Base-by-base conservation (phyloP, 1,140 invertebrate genomes). In the Procambarus clarkii region DNA sequence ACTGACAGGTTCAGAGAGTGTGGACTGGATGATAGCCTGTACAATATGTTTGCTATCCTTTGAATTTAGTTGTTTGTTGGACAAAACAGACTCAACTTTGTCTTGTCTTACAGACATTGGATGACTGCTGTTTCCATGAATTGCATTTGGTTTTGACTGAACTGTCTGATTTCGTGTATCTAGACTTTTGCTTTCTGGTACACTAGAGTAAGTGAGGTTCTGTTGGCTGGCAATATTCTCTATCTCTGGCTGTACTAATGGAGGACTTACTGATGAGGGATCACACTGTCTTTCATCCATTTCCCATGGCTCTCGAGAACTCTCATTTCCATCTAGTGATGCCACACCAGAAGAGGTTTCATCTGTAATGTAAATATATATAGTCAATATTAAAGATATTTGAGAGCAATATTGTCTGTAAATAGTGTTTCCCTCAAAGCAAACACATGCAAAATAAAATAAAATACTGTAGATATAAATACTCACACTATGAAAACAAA, bases 261-360 rank as follows among this genome's bases (percentile, higher is more conserved):
- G 58, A 18, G 83, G 60, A 50, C 71, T 69, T 48, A 60, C 71
- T 24, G 84, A 24, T 21, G 81, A 3, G 2, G 84, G 74, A 58
- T 92, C 54, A 80, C 76, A 83, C 2, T 44, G 60, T 34, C 86
- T 24, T 58, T 90, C 87, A 34, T 93, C 92, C n/a, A 86, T 44
- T 18, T 91, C 92, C 92, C 92, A 93, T 24, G 87, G 60, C 64
- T 93, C 92, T 69, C 86, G 78, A 11, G 90, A 93, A 48, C 89
- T 92, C 54, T 93, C 92, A 50, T 91, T 93, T 46, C 91, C 92
- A 18, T 91, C 92, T 74, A 93, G 18, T n/a, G 88, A 93, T 94
- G 96, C 95, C n/a, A 97, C 94, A 83, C 96, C 96, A 24, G 91
- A 92, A 13, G 90, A 92, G 2, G 89, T 93, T 46, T 91, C 92